A percentile compares a stretch with the other conserved stretches of the same genome.
These are phyloP conservation scores for fruit fly (Drosophila melanogaster) DNA, from an alignment of 1,140 invertebrate species.

Conservation along the genomic window DNA sequence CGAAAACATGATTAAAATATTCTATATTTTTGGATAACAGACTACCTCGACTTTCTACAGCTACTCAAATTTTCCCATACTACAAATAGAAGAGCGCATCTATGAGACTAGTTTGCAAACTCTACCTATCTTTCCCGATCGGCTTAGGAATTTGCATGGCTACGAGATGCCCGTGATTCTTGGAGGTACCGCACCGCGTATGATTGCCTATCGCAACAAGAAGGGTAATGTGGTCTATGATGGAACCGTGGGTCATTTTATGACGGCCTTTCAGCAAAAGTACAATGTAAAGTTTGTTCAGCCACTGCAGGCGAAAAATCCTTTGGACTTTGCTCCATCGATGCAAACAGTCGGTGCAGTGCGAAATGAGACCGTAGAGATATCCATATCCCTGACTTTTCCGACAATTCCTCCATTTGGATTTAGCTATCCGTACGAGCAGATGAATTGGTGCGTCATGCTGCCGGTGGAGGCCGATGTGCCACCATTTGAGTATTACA, in stretches of 20 bases:
- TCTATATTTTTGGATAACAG: conserved; percentile 10
- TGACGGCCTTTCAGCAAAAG: conserved; percentile 58
- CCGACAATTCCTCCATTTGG: conserved; percentile 41
- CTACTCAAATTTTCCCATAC: conserved; percentile 63
- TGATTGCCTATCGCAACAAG: conserved; percentile 58
- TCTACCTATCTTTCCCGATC: conserved; percentile 48
- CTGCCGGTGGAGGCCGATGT: conserved; percentile 70
- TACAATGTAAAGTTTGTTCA: conserved; percentile 55
- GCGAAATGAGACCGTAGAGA: conserved; percentile 61
- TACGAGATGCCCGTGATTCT: conserved; percentile 51
- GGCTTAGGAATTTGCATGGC: conserved; percentile 51
- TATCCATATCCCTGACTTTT: conserved; percentile 61
- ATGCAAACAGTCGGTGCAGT: conserved; percentile 57
- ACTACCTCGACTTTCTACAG: conserved; percentile 44
- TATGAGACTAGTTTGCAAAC: background rate
- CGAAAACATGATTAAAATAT: background rate
- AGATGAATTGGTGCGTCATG: conserved; percentile 69
- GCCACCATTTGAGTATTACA: conserved; percentile 63
- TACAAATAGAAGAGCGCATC: conserved; percentile 43
- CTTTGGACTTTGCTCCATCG: conserved; percentile 32
- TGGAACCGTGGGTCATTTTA: conserved; percentile 70
- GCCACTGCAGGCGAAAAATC: conserved; percentile 34
- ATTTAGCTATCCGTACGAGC: conserved; percentile 68
- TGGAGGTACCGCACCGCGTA: conserved; percentile 59
- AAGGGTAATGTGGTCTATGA: conserved; percentile 43